Percentiles rank a stretch among this genome's conserved stretches.
phyloP scores from a whole-genome alignment of 2,113 vertebrate species.

The Nipponia nippon region DNA sequence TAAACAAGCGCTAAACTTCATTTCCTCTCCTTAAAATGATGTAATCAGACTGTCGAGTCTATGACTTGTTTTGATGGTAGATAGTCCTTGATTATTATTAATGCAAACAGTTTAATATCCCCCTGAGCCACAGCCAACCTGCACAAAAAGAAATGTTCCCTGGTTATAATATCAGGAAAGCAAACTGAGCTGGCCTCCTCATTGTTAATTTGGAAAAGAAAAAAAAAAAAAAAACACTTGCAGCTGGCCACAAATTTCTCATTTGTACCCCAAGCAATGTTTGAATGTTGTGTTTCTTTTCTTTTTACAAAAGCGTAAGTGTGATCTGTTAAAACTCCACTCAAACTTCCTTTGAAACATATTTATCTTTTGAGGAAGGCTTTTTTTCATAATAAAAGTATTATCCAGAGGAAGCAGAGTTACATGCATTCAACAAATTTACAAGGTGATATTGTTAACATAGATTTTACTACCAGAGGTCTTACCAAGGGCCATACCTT shows the following conservation, averaged over 20 bases:
- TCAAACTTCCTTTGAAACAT: background rate
- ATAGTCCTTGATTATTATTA: constrained; percentile 33
- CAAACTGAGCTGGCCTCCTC: background rate
- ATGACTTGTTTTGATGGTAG: background rate
- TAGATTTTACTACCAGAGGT: background rate
- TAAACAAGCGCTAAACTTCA: constrained; percentile 15
- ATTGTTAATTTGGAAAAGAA: background rate
- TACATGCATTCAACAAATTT: constrained; percentile 11
- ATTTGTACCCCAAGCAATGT: background rate
- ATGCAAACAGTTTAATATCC: constrained; percentile 5
- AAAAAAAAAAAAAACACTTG: background rate
- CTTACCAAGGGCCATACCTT: background rate
- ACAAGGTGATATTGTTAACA: constrained; percentile 2
- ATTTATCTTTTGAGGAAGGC: background rate
- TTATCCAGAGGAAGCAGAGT: background rate
- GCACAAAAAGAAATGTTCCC: background rate
- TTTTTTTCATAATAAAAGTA: background rate
- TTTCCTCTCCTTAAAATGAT: constrained; percentile 35
- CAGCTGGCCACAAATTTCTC: background rate
- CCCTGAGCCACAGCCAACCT: background rate
- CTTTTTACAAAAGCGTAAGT: background rate
- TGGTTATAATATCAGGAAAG: background rate
- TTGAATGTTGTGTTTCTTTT: background rate
- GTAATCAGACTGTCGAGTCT: background rate
- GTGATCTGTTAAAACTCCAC: background rate